These are phyloP conservation scores for Neuroterus valhalla DNA, from an alignment of 1,140 invertebrate genomes.

Conservation along the genomic window DNA sequence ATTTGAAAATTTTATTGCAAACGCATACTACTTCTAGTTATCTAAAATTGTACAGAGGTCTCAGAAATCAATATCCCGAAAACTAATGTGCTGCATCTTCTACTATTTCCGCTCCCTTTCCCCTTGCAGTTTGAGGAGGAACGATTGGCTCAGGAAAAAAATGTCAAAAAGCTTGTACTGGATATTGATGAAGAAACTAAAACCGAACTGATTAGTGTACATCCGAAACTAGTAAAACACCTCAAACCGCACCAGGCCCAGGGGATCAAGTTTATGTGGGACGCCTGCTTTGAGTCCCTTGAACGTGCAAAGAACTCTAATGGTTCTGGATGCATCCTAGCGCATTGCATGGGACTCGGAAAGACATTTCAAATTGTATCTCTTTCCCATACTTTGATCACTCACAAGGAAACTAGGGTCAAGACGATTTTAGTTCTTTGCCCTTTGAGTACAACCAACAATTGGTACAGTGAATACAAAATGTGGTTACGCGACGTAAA, in stretches of 20 bases:
- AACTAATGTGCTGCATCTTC: too few species aligned
- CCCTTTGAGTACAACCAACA: constrained; percentile 94
- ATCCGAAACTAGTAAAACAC: constrained; percentile 85
- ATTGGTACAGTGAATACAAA: constrained; percentile 95
- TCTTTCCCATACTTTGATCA: constrained; percentile 90
- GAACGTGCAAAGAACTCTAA: constrained; percentile 82
- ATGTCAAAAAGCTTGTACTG: constrained; percentile 84
- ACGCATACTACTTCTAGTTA: too few species aligned
- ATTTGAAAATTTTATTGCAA: too few species aligned
- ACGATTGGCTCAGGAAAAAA: constrained; percentile 75
- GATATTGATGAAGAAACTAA: constrained; percentile 90
- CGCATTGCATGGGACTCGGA: constrained; percentile 91
- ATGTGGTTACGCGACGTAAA: constrained; percentile 85
- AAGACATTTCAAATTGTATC: constrained; percentile 87
- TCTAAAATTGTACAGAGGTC: too few species aligned
- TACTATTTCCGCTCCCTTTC: too few species aligned
- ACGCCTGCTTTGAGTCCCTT: constrained; percentile 92
- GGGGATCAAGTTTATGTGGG: constrained; percentile 97
- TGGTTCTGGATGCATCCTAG: constrained; percentile 92
- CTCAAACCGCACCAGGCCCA: constrained; percentile 93
- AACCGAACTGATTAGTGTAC: constrained; percentile 85
- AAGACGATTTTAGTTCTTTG: constrained; percentile 90
- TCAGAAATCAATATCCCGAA: too few species aligned
- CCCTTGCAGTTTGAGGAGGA: constrained; percentile 80
- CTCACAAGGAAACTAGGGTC: constrained; percentile 79